Base-by-base conservation (phyloP, 2,113 vertebrate genomes). In the Vimba vimba region DNA sequence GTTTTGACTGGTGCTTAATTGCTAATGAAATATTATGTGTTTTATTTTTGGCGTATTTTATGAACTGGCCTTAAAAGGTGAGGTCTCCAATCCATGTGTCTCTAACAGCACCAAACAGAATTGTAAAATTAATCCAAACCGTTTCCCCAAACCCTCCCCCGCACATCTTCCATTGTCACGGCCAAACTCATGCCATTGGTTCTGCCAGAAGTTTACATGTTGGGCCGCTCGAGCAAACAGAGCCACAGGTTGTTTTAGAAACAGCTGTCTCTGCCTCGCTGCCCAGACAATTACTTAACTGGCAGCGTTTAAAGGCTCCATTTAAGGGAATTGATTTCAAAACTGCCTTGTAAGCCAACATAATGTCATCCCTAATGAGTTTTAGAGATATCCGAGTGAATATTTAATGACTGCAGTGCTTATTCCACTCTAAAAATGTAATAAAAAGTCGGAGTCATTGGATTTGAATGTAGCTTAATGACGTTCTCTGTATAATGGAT, bases 141-240 rank as follows among this genome's bases (percentile, higher is more conserved):
- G 39, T 74, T 71, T 39, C 6, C 43, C 71, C 43, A 25, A 25
- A 27, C 43, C 71, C 43, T 27, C 71, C 71, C 43, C 21, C 2
- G 2, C 13, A 27, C 23, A 25, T 75, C 43, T 75, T 75, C 71
- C 71, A 75, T 50, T 75, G 43, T 50, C 71, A 75, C 71, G 7
- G 71, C 71, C 71, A 75, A 75, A 47, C 71, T n/a, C 71, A 47
- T 75, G 71, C 43, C 71, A 50, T 50, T 50, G 71, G n/a, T 27
- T 10, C 15, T 43, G 12, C 43, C 71, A 74, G 43, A 47, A 1
- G 71, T 75, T 50, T 75, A 60, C 55, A 60, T 39, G 5, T 13
- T 2, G 6, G 55, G 77, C 52, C 12, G 21, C 11, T 59, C 11
- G n/a, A n/a, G 55, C 55, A 60, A 79, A 78, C 52, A 33, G 27